Percentiles rank a stretch among this genome's conserved stretches.
phyloP scores from a whole-genome alignment of 2,888 invertebrate species.

The Bombylius major region DNA sequence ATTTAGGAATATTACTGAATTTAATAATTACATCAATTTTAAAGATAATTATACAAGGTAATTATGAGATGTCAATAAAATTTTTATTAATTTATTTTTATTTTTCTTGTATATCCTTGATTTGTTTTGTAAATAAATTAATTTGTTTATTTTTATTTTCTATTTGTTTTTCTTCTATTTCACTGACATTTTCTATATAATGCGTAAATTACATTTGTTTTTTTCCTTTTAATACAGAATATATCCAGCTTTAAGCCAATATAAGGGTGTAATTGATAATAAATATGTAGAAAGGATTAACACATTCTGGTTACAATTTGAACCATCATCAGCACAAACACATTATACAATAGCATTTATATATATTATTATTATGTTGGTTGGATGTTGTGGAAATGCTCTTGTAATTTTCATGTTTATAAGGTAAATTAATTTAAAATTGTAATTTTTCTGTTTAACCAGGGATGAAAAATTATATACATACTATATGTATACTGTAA shows the following conservation, averaged over 20 bases:
- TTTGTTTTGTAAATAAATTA: too few relatives aligned
- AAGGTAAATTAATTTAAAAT: conserved; percentile 42
- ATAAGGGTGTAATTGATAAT: conserved; percentile 27
- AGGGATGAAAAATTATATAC: too few relatives aligned
- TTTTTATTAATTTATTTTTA: too few relatives aligned
- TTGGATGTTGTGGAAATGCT: conserved; percentile 58
- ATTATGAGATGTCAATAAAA: too few relatives aligned
- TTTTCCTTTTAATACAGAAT: background rate
- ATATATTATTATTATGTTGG: conserved; percentile 48
- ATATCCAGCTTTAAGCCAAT: conserved; percentile 17
- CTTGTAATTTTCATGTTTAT: conserved; percentile 60
- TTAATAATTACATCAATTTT: too few relatives aligned
- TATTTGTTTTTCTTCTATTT: too few relatives aligned
- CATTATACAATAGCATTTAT: conserved; percentile 49
- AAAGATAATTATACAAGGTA: too few relatives aligned
- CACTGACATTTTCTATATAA: background rate
- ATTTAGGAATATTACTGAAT: too few relatives aligned
- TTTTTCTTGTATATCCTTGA: too few relatives aligned
- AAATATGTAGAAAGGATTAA: conserved; percentile 41
- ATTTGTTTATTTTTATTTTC: too few relatives aligned
- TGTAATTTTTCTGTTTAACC: too few relatives aligned
- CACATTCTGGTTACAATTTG: conserved; percentile 58
- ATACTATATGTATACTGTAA: too few relatives aligned
- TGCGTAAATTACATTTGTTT: background rate
- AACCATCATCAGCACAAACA: conserved; percentile 44